Evolutionary conservation across 2,797 vertebrate species (phyloP).

Genomic region (Takifugu rubripes): DNA sequence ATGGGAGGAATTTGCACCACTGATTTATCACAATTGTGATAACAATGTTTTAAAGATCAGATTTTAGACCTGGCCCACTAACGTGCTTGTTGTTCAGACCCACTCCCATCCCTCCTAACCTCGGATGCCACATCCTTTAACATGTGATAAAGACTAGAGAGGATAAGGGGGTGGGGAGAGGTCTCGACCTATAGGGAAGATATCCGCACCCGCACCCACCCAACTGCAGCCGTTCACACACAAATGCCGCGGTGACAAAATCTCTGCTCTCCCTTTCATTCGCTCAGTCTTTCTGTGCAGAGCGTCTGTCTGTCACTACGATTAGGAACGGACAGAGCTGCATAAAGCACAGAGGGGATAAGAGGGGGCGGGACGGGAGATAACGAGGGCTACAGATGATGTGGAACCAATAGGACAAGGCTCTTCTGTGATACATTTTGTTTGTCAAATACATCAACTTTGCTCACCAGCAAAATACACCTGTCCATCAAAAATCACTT

Average conservation of each 20-base stretch:
- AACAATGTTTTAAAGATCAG: slow-evolving; percentile 4
- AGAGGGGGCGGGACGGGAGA: slow-evolving; percentile 65
- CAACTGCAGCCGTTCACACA: slow-evolving; percentile 44
- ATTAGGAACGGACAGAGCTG: slow-evolving; percentile 71
- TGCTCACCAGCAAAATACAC: slow-evolving; percentile 12
- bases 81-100: slow-evolving; percentile 9
- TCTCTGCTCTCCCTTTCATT: slow-evolving; percentile 65
- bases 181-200: slow-evolving; percentile 36
- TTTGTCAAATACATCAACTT: slow-evolving; percentile 51
- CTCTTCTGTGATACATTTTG: slow-evolving; percentile 50
- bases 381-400: slow-evolving; percentile 59
- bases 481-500: no score
- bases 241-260: slow-evolving; percentile 59
- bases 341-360: slow-evolving; percentile 62
- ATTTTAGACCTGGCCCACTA: slow-evolving; percentile 13
- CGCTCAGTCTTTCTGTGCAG: slow-evolving; percentile 63
- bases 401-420: slow-evolving; percentile 65
- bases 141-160: slow-evolving; percentile 14
- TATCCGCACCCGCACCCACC: slow-evolving; percentile 42
- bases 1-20: slow-evolving; percentile 21
- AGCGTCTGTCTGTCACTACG: slow-evolving; percentile 78
- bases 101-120: slow-evolving; percentile 7
- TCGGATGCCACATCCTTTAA: slow-evolving; percentile 21
- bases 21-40: not conserved
- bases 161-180: slow-evolving; percentile 30